phyloP scores from a whole-genome alignment of 2,797 vertebrate species.

The Meriones psammophilus region DNA sequence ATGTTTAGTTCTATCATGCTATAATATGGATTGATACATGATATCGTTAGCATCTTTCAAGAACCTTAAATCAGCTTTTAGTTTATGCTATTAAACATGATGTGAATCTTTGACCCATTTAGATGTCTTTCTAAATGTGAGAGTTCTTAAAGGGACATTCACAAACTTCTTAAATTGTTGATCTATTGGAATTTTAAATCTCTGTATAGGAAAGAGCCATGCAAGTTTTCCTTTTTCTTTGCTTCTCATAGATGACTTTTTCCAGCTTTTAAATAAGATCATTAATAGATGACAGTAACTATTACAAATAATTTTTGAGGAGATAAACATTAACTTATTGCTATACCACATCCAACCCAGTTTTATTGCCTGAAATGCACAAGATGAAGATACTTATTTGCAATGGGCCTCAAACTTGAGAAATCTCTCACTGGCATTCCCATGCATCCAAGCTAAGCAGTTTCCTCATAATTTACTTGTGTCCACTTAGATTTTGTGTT shows the following conservation, averaged over 20 bases:
- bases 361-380: background rate
- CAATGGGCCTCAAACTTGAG: background rate
- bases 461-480: background rate
- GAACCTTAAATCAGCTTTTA: constrained; percentile 1
- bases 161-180: background rate
- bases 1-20: background rate
- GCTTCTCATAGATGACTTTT: background rate
- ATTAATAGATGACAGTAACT: background rate
- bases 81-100: background rate
- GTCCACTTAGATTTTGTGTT: background rate
- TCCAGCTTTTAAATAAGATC: background rate
- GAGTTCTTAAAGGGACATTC: background rate
- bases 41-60: background rate
- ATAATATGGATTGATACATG: background rate
- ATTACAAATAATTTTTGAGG: background rate
- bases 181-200: constrained; percentile 20
- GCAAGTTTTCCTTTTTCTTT: background rate
- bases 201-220: background rate
- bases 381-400: background rate
- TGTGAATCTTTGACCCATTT: background rate
- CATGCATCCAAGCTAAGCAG: background rate
- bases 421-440: background rate
- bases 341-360: background rate
- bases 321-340: background rate
- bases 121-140: background rate